Conservation (phyloP, 2,888 invertebrate genomes). For the Caenorhabditis angaria region DNA sequence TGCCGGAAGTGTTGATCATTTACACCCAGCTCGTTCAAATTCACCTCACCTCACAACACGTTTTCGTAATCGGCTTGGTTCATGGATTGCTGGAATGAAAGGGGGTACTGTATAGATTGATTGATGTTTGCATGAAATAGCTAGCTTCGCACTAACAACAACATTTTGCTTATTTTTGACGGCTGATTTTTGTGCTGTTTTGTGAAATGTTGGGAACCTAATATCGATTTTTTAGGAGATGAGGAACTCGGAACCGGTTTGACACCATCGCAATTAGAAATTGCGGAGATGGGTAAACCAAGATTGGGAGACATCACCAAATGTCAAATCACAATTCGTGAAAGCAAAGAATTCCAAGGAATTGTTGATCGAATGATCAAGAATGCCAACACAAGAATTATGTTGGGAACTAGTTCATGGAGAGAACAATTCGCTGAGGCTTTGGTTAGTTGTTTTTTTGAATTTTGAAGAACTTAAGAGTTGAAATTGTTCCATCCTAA, state of each 20-base stretch:
- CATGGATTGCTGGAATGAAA: conserved; percentile 65
- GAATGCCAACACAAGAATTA: conserved; percentile 91
- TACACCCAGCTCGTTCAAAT: conserved; percentile 45
- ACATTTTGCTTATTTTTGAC: conserved; percentile 14
- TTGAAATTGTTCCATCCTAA: too few relatives aligned
- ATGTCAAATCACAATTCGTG: conserved; percentile 89
- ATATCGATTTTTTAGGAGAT: conserved; percentile 52
- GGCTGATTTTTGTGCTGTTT: neutral
- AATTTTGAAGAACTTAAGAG: too few relatives aligned
- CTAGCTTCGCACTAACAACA: neutral
- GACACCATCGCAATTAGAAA: conserved; percentile 73
- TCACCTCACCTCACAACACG: conserved; percentile 53
- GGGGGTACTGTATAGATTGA: conserved; percentile 26
- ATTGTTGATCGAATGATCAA: conserved; percentile 95
- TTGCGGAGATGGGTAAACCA: conserved; percentile 83
- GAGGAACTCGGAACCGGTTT: conserved; percentile 52
- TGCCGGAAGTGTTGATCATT: conserved; percentile 42
- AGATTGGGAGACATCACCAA: conserved; percentile 86
- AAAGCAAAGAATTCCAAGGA: conserved; percentile 94
- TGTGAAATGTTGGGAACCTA: neutral
- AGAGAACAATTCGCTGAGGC: conserved; percentile 98
- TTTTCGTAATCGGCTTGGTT: conserved; percentile 59
- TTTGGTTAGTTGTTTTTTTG: conserved; percentile 78
- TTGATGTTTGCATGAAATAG: neutral
- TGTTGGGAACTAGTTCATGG: conserved; percentile 94